Evolutionary conservation across 2,797 vertebrate genomes (phyloP).

Genomic region (Scarus forsteni): DNA sequence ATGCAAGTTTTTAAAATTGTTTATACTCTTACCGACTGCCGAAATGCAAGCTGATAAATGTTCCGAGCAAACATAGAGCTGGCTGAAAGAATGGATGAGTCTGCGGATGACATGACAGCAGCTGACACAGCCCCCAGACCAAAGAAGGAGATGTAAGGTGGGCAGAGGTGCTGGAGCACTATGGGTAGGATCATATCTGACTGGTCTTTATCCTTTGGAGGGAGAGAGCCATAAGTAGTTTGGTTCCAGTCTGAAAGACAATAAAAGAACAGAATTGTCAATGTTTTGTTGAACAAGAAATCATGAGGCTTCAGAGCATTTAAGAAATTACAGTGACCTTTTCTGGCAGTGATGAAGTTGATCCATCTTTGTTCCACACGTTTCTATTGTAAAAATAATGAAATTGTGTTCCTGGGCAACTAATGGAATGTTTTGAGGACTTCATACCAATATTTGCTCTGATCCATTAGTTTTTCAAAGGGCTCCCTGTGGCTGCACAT

Average conservation of each 20-base stretch:
- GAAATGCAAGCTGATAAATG: conserved; percentile 96
- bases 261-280: conserved; percentile 1
- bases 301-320: background rate
- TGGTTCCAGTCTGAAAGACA: conserved; percentile 92
- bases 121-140: conserved; percentile 96
- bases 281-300: background rate
- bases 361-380: no score
- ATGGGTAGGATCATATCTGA: conserved; percentile 98
- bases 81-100: conserved; percentile 97
- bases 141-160: conserved; percentile 94
- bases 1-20: background rate
- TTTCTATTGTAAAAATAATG: background rate
- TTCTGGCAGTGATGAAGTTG: background rate
- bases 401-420: background rate
- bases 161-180: conserved; percentile 96
- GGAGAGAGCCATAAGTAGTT: conserved; percentile 86
- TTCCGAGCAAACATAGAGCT: conserved; percentile 99
- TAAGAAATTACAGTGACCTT: background rate
- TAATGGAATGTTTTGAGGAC: conserved; percentile 14
- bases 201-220: conserved; percentile 89
- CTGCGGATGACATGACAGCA: conserved; percentile 98
- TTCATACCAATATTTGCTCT: background rate
- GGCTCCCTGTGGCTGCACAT: conserved; percentile 18
- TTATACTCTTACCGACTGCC: conserved; percentile 91
- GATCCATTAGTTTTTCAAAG: conserved; percentile 30